Evolutionary conservation across 1,140 invertebrate species (phyloP).

Genomic region (Drosophila tropicalis): DNA sequence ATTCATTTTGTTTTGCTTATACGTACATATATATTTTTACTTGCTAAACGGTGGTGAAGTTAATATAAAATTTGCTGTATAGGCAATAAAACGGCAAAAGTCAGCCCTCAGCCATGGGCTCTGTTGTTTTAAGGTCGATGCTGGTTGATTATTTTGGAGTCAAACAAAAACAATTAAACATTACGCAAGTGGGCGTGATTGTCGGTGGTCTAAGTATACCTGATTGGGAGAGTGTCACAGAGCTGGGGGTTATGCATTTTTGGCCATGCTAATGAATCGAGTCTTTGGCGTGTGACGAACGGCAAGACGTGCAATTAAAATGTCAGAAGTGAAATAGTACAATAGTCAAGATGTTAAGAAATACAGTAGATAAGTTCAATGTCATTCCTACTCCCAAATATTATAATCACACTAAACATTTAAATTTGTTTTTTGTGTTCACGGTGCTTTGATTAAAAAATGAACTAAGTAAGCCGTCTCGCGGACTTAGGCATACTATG

Average conservation of each 20-base stretch:
- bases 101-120: constrained; percentile 39
- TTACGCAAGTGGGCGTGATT: constrained; percentile 45
- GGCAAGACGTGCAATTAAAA: constrained; percentile 67
- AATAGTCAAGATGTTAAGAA: background rate
- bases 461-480: no score
- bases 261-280: constrained; percentile 63
- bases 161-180: constrained; percentile 3
- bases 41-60: constrained; percentile 16
- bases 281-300: constrained; percentile 65
- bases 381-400: background rate
- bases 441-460: no score
- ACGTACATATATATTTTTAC: constrained; percentile 19
- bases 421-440: no score
- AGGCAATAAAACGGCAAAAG: constrained; percentile 15
- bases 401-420: no score
- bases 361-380: background rate
- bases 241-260: constrained; percentile 41
- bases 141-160: constrained; percentile 49
- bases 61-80: constrained; percentile 23
- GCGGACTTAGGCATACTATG: no score
- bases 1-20: constrained; percentile 18
- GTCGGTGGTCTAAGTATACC: constrained; percentile 28
- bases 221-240: background rate
- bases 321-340: constrained; percentile 48
- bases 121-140: constrained; percentile 55